These are phyloP conservation scores for Palaemon carinicauda DNA, from an alignment of 1,140 invertebrate species.

Conservation along the genomic window DNA sequence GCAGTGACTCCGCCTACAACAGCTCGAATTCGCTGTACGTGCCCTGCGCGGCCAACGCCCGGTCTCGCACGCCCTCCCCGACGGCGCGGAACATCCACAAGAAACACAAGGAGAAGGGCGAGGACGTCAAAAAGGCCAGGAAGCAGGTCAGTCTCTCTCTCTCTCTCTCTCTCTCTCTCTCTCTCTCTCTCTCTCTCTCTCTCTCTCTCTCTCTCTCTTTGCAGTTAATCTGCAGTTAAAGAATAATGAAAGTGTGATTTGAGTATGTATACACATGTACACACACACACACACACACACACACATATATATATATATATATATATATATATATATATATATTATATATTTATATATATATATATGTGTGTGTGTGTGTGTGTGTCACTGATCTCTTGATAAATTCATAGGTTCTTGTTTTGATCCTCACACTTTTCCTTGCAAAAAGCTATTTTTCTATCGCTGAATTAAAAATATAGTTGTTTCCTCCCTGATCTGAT, in stretches of 20 bases:
- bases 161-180: background rate
- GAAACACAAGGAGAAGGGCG: constrained; percentile 51
- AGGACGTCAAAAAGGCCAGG: constrained; percentile 63
- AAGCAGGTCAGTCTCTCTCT: too few species aligned
- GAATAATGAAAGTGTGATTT: too few species aligned
- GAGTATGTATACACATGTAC: too few species aligned
- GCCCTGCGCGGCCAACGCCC: background rate
- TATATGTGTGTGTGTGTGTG: too few species aligned
- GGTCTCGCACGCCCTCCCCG: constrained; percentile 39
- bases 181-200: background rate
- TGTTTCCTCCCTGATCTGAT: too few species aligned
- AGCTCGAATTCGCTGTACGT: constrained; percentile 34
- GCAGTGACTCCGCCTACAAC: constrained; percentile 29
- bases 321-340: background rate
- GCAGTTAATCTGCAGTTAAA: too few species aligned
- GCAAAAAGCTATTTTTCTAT: too few species aligned
- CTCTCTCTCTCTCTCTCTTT: background rate
- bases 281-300: background rate
- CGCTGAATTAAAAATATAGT: too few species aligned
- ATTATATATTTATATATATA: background rate
- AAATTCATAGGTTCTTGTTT: too few species aligned
- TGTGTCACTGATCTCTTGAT: too few species aligned
- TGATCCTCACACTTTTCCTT: too few species aligned
- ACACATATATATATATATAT: background rate
- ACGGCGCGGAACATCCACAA: background rate